A percentile compares a stretch with the other conserved stretches of the same genome.
Evolutionary conservation across 2,888 invertebrate species (phyloP).

Genomic region (Exocentrus adspersus): DNA sequence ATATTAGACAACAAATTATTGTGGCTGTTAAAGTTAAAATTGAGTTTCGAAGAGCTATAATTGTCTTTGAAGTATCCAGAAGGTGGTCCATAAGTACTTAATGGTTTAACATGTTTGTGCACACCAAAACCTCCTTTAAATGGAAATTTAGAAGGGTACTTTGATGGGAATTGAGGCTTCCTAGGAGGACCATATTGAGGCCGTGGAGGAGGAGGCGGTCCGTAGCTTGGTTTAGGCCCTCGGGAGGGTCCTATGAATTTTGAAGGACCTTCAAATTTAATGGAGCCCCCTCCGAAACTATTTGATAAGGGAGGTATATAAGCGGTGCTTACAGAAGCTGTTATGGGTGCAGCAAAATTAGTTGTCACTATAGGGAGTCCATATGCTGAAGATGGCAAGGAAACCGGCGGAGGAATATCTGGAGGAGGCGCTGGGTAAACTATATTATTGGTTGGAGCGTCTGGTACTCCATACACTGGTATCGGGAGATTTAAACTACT

Average conservation of each 20-base stretch:
- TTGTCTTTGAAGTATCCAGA: slow-evolving; percentile 45
- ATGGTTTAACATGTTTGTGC: slow-evolving; percentile 50
- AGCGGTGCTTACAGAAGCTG: slow-evolving; percentile 5
- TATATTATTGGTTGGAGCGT: slow-evolving; percentile 61
- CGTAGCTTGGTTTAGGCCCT: slow-evolving; percentile 63
- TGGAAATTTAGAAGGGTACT: slow-evolving; percentile 54
- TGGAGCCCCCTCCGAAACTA: slow-evolving; percentile 32
- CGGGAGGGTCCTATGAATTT: slow-evolving; percentile 61
- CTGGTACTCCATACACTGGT: slow-evolving; percentile 71
- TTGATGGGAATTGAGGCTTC: slow-evolving; percentile 55
- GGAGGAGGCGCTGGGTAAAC: slow-evolving; percentile 65
- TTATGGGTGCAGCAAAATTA: slow-evolving; percentile 43
- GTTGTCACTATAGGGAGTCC: slow-evolving; percentile 50
- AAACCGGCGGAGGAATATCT: slow-evolving; percentile 61
- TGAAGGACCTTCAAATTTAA: slow-evolving; percentile 50
- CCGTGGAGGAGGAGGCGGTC: slow-evolving; percentile 61
- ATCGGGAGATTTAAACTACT: slow-evolving; percentile 66
- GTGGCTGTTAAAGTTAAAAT: slow-evolving; percentile 31
- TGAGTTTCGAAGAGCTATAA: slow-evolving; percentile 42
- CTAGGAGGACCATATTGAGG: slow-evolving; percentile 52
- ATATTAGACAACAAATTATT: slow-evolving; percentile 25
- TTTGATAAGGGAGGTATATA: slow-evolving; percentile 19
- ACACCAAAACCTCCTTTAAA: slow-evolving; percentile 58
- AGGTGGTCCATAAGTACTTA: slow-evolving; percentile 52
- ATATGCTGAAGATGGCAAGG: slow-evolving; percentile 45